Evolutionary conservation across 2,113 vertebrate species (phyloP), one percentile per base, ranked within the genome.

Genomic region (Pangasianodon gigas): DNA sequence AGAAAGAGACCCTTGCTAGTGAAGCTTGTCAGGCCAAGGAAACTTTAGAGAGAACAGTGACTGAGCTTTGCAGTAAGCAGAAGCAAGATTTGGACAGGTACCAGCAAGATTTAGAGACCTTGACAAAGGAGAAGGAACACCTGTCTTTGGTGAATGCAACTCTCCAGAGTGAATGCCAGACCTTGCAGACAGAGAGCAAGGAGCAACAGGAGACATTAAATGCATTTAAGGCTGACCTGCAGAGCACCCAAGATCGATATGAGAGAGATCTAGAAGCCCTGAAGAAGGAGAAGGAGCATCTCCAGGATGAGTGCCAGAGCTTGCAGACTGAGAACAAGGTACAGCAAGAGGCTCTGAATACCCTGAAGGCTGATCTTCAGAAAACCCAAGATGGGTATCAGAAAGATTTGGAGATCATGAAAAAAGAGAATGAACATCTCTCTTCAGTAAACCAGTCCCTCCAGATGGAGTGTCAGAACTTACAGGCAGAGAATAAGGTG

Each of bases 71-170:
- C 46, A 81, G 77, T 75, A 91, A 71, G 16, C 87, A 88, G 58
- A 84, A 90, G n/a, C 82, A 88, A 65, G 86, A 56, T 91, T 92
- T 51, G 84, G 93, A 60, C 62, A 90, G 6, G 69, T 87, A 80
- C 41, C 48, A 92, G 29, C 54, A 89, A 24, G 56, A 82, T 67
- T 16, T 88, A 8, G 88, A 85, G 4, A 51, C 44, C 26, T 19
- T 91, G 44, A 69, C 32, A 1, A 88, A 71, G 48, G 86, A 88
- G 16, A 84, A 48, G 44, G 77, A 91, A 13, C 46, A 77, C 0
- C 19, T 90, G 4, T 51, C 19, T 52, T 60, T 29, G 16, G 69
- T 69, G 29, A 85, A 90, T 21, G 19, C 82, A 3, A 87, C 69
- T 75, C 89, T 90, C 8, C 88, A 69, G 75, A 86, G 46, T 3